Base-by-base conservation (phyloP, 2,113 vertebrate species). In the Accipiter cooperii region DNA sequence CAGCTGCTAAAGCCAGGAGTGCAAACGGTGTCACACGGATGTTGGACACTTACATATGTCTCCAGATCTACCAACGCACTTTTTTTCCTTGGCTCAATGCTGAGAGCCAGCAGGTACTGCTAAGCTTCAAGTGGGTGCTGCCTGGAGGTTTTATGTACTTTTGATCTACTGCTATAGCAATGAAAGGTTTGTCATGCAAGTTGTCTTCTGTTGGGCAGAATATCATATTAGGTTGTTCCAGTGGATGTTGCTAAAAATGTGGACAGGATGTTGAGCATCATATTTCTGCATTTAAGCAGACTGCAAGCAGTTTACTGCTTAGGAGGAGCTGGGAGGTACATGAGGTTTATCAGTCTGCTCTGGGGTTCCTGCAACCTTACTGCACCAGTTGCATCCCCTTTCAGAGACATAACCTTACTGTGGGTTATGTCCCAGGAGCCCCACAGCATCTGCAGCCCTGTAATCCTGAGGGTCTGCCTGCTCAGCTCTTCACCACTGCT, bases 1-100 rank as follows among this genome's bases (percentile, higher is more conserved):
- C 5, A 5, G 28, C 38, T 2, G 0, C 20, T n/a, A 34, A 5
- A 36, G 40, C 51, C 78, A 33, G 70, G 65, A n/a, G 52, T 55
- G 24, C 3, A 17, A 19, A 13, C 10, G 71, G 38, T 9, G 4
- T 83, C 70, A 7, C 17, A 7, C 0, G 1, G 29, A 4, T 46
- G 29, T 4, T 83, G 89, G 70, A 28, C 26, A 10, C 24, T 47
- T 17, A 6, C 4, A 13, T 10, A 2, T 3, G 2, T 36, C n/a
- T 49, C 31, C 63, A 38, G 29, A 20, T 26, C 44, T 38, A 19
- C 17, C 51, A 47, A 6, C 12, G 3, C 36, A 1, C 21, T 42
- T 19, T 5, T 31, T 58, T 36, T 1, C 13, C 63, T 38, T 24
- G 42, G 21, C 8, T 31, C 42, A 17, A 4, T 63, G 51, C 57